Evolutionary conservation across 2,888 invertebrate genomes (phyloP).

Genomic region (Eretmocerus hayati): DNA sequence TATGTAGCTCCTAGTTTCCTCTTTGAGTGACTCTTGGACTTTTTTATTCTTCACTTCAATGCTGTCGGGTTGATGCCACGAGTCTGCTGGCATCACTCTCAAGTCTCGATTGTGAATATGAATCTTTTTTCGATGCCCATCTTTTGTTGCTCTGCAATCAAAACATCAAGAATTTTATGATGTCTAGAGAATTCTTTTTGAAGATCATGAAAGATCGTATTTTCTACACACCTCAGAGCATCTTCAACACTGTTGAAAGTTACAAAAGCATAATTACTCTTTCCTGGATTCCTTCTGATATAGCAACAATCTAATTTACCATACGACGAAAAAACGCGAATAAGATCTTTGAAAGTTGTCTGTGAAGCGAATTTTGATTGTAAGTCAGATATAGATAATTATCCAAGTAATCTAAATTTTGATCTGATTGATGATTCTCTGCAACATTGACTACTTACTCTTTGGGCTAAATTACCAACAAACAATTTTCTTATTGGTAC

Average conservation of each 20-base stretch:
- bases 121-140: constrained; percentile 32
- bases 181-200: not conserved
- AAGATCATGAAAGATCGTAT: not conserved
- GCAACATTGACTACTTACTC: constrained; percentile 43
- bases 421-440: not conserved
- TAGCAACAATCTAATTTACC: constrained; percentile 55
- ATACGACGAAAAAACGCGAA: constrained; percentile 52
- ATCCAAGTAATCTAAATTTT: no score
- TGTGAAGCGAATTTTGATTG: no score
- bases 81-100: constrained; percentile 53
- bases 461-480: constrained; percentile 53
- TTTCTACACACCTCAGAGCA: constrained; percentile 50
- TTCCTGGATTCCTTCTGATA: constrained; percentile 49
- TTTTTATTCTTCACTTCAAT: constrained; percentile 38
- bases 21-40: constrained; percentile 22
- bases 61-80: constrained; percentile 56
- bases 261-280: constrained; percentile 53
- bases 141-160: constrained; percentile 32
- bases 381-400: not conserved
- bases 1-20: constrained; percentile 19
- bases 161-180: not conserved
- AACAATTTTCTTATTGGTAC: constrained; percentile 56
- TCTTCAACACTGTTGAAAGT: constrained; percentile 51
- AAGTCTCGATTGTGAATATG: constrained; percentile 41
- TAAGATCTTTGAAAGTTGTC: constrained; percentile 52